Base-by-base conservation (phyloP, 2,113 vertebrate genomes). In the Dicaeum eximium region DNA sequence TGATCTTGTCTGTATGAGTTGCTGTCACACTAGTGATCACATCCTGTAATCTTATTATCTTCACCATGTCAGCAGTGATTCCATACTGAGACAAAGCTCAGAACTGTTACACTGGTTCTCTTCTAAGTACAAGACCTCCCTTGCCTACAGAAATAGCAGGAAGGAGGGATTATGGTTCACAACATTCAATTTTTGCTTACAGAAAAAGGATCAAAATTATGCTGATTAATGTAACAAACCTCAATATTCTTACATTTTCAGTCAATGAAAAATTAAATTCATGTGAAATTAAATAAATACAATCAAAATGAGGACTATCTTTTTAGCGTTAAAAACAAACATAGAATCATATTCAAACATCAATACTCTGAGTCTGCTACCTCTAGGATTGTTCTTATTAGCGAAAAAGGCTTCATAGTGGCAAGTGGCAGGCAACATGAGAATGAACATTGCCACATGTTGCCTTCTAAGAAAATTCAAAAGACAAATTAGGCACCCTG, bases 31-130 rank as follows among this genome's bases (percentile, higher is more conserved):
- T 57, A 89, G 45, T 77, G 74, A 90, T 94, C 85, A 72, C 50
- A 91, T 60, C 48, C 30, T 79, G 31, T 93, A 87, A 93, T 91
- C 73, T 89, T 87, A 71, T 72, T 92, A 72, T 84, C 53, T 91
- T 91, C 67, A 35, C 50, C 27, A 72, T 92, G 45, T 91, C 73
- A 82, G 70, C 37, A 65, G 73, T 53, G 58, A 81, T 70, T 96
- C 45, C 70, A 85, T 54, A 92, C 66, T 53, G 83, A 87, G 69
- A 87, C 53, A 89, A 89, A 91, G 25, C 60, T 87, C 70, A 75
- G 37, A 86, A 57, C 6, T 22, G 45, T n/a, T 88, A 80, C 60
- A 79, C 35, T 56, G 44, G 24, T 35, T 70, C 24, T 25, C 33
- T 92, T 78, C 69, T 71, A 80, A 78, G 31, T 44, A 71, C 20